These are phyloP conservation scores for Pangasianodon hypophthalmus DNA, from an alignment of 2,113 vertebrate genomes.

Conservation along the genomic window DNA sequence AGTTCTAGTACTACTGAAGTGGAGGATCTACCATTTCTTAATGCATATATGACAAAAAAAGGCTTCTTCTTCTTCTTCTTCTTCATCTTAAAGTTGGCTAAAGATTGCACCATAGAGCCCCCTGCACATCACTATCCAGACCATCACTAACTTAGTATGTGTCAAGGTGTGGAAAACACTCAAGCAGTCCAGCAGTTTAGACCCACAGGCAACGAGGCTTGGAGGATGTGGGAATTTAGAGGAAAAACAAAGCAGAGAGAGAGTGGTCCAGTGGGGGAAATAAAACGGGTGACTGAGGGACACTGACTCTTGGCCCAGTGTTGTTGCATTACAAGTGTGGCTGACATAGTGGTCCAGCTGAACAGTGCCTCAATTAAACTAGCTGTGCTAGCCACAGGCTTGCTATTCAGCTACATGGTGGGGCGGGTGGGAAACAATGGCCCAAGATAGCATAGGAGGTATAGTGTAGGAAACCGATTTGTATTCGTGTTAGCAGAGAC, in stretches of 20 bases:
- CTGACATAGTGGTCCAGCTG: not conserved
- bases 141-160: not conserved
- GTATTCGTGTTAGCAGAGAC: not conserved
- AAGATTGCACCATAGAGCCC: not conserved
- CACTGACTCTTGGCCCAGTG: not conserved
- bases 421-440: not conserved
- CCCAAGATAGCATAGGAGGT: not conserved
- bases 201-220: not conserved
- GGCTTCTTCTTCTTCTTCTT: too few relatives aligned
- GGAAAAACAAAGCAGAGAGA: not conserved
- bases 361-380: not conserved
- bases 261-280: not conserved
- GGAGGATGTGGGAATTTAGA: not conserved
- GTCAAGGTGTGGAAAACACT: not conserved
- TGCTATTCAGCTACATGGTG: not conserved
- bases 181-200: not conserved
- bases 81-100: not conserved
- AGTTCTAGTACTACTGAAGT: not conserved
- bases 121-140: not conserved
- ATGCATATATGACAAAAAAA: not conserved
- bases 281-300: not conserved
- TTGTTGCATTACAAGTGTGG: not conserved
- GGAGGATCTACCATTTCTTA: not conserved
- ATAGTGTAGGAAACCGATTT: not conserved
- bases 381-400: not conserved